These are phyloP conservation scores for Rhynchonycteris naso DNA, from an alignment of 2,797 vertebrate genomes.

Conservation along the genomic window DNA sequence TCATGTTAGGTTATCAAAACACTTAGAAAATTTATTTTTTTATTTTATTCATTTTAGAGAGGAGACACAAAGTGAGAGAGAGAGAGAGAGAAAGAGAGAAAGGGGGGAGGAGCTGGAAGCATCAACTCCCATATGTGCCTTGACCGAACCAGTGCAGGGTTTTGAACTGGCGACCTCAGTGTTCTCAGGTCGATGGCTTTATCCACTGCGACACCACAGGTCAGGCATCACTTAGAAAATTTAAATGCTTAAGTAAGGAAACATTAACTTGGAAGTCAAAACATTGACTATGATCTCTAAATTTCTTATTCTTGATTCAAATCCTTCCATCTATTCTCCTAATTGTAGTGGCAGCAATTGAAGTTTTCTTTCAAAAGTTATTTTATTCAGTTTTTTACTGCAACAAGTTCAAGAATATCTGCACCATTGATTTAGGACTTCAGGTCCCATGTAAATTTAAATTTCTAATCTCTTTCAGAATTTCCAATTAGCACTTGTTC, in stretches of 20 bases:
- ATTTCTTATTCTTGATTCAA: slow-evolving; percentile 40
- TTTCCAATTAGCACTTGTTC: slow-evolving; percentile 38
- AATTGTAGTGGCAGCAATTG: slow-evolving; percentile 14
- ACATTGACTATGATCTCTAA: neutral
- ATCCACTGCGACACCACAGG: too few relatives aligned
- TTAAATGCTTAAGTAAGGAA: slow-evolving; percentile 59
- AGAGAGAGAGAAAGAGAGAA: too few relatives aligned
- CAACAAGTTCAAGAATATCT: slow-evolving; percentile 1
- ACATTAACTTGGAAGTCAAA: slow-evolving; percentile 68
- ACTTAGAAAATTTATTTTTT: slow-evolving; percentile 67
- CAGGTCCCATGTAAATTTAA: neutral
- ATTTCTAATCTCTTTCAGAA: slow-evolving; percentile 38
- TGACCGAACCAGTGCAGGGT: too few relatives aligned
- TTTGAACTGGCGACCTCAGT: too few relatives aligned
- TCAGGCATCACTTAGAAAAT: slow-evolving; percentile 66
- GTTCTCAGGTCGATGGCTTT: too few relatives aligned
- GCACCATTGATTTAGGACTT: neutral
- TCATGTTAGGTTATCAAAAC: slow-evolving; percentile 56
- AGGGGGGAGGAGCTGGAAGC: too few relatives aligned
- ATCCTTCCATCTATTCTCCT: neutral
- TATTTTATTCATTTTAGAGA: too few relatives aligned
- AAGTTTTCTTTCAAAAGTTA: slow-evolving; percentile 49
- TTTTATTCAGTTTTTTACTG: slow-evolving; percentile 32
- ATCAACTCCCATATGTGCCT: too few relatives aligned
- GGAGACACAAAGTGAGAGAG: too few relatives aligned